Evolutionary conservation across 2,888 invertebrate species (phyloP), one percentile per base, ranked within the genome.

Genomic region (Polietes domitor): DNA sequence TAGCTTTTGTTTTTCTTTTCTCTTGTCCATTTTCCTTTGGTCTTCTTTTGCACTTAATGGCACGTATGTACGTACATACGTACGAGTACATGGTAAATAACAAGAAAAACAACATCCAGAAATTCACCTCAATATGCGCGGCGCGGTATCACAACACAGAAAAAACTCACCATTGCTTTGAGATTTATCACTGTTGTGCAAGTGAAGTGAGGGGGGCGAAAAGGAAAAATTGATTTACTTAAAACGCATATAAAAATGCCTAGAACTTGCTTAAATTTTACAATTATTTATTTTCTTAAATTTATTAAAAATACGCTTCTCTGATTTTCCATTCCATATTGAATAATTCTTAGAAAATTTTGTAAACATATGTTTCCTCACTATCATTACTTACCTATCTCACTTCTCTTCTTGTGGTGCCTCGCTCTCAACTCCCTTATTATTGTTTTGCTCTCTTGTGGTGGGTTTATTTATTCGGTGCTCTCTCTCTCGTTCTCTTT

Each of bases 341-440:
- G 10, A 37, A 37, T 37, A n/a, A n/a, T 3, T 37, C 37, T 37
- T 3, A 10, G 37, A 9, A 37, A 7, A 37, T 37, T 37, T 37
- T 37, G 55, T 43, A 72, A 83, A 77, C 83, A 83, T 83, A 83
- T 83, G 83, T 83, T 83, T 80, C 65, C 75, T 28, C 68, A 61
- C 15, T 53, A 21, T 53, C 55, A 17, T 10, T 26, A 61, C 61
- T 55, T 71, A 61, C 47, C 72, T 65, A 53, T 0, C 76, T 17
- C 32, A 63, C 37, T 65, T 10, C 19, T 7, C 41, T 41, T 61
- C 55, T 19, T 17, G 17, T 26, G 9, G 43, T 50, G 10, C 3
- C 58, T 41, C 17, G 1, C 19, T 41, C 10, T 7, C 24, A 2
- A 19, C n/a, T 28, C 32, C 37, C 10, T 37, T 61, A 28, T 28